Evolutionary conservation across 2,888 invertebrate species (phyloP).

Genomic region (Athetis lepigone): DNA sequence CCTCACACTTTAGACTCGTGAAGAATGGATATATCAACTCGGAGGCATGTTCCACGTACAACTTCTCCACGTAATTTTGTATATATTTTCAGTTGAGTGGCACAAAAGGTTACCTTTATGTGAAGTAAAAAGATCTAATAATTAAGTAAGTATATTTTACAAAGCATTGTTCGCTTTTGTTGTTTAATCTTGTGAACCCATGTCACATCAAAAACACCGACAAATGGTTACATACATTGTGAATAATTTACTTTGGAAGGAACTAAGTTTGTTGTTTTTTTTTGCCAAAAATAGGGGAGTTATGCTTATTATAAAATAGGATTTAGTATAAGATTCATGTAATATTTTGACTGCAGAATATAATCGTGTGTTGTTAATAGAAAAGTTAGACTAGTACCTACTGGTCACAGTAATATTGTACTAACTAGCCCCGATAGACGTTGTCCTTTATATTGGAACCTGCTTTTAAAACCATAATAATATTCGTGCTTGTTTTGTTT

Average conservation of each 20-base stretch:
- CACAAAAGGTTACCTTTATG: background rate
- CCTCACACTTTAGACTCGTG: conserved; percentile 31
- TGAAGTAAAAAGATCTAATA: background rate
- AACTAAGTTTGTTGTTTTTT: too few relatives aligned
- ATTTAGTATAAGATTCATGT: background rate
- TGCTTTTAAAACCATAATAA: too few relatives aligned
- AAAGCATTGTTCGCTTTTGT: background rate
- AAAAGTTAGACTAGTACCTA: background rate
- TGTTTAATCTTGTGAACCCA: background rate
- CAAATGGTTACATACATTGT: background rate
- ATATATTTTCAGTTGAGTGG: conserved; percentile 2
- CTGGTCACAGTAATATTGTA: background rate
- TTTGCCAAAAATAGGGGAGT: background rate
- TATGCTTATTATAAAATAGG: conserved; percentile 1
- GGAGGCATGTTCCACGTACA: conserved; percentile 16
- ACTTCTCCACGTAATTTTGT: conserved; percentile 15
- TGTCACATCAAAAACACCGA: background rate
- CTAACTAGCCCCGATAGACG: too few relatives aligned
- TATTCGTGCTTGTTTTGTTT: too few relatives aligned
- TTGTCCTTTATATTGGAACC: too few relatives aligned
- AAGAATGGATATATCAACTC: conserved; percentile 63
- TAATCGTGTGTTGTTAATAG: background rate
- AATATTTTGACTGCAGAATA: background rate
- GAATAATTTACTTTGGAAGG: background rate
- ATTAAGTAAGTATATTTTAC: background rate